A percentile compares a stretch with the other conserved stretches of the same genome.
phyloP scores from a whole-genome alignment of 2,113 vertebrate genomes.

The Stegostoma tigrinum region DNA sequence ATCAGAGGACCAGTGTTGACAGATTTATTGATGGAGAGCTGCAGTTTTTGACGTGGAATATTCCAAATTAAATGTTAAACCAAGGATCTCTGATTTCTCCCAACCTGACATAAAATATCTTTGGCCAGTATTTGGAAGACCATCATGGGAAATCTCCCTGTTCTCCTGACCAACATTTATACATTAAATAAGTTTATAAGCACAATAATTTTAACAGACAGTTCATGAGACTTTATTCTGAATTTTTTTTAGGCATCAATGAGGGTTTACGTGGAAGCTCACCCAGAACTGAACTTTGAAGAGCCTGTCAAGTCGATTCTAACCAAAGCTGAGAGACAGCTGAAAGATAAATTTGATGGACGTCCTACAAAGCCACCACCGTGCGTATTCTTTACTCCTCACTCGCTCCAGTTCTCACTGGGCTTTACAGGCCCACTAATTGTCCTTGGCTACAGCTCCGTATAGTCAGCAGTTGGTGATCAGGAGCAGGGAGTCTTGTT shows the following conservation, averaged over 20 bases:
- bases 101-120: not conserved
- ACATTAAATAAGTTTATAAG: not conserved
- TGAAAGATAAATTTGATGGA: conserved; percentile 71
- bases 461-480: not conserved
- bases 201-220: too few relatives aligned
- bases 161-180: not conserved
- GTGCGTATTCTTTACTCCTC: conserved; percentile 48
- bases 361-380: conserved; percentile 66
- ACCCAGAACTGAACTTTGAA: conserved; percentile 57
- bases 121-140: not conserved
- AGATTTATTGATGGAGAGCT: not conserved
- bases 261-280: conserved; percentile 57
- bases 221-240: not conserved
- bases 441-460: too few relatives aligned
- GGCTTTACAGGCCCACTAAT: too few relatives aligned
- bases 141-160: not conserved
- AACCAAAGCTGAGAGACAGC: conserved; percentile 66
- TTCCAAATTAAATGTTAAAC: not conserved
- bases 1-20: not conserved
- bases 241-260: conserved; percentile 51
- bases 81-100: too few relatives aligned
- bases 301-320: conserved; percentile 64
- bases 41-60: not conserved
- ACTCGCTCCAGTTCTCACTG: too few relatives aligned
- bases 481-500: not conserved